A percentile compares a stretch with the other conserved stretches of the same genome.
These are phyloP conservation scores for Herminia tarsipennalis DNA, from an alignment of 2,888 invertebrate species.

Conservation along the genomic window DNA sequence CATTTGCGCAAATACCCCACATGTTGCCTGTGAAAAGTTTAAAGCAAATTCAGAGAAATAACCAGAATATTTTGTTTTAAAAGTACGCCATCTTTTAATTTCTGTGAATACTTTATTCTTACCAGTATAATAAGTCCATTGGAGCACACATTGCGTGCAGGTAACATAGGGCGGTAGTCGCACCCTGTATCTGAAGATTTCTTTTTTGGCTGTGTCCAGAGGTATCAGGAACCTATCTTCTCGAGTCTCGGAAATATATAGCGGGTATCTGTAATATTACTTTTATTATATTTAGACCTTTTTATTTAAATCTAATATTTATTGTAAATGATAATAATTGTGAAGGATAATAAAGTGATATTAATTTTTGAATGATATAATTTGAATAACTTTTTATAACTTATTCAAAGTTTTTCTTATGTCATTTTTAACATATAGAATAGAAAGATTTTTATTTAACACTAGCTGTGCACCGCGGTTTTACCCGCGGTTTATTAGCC, in stretches of 20 bases:
- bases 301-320: too few species aligned
- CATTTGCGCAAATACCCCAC: conserved; percentile 95
- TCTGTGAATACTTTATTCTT: conserved; percentile 1
- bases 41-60: too few species aligned
- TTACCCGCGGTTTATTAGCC: too few species aligned
- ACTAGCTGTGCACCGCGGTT: too few species aligned
- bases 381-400: too few species aligned
- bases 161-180: conserved; percentile 93
- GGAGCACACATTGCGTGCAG: conserved; percentile 95
- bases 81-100: not conserved
- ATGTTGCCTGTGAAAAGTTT: conserved; percentile 88
- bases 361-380: too few species aligned
- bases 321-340: too few species aligned
- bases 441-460: too few species aligned
- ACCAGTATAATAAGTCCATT: conserved; percentile 97
- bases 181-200: conserved; percentile 88
- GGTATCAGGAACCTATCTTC: conserved; percentile 91
- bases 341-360: too few species aligned
- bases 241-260: conserved; percentile 90
- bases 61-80: too few species aligned
- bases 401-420: too few species aligned
- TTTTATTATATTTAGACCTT: not conserved
- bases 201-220: conserved; percentile 89
- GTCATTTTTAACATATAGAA: too few species aligned
- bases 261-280: conserved; percentile 84